Evolutionary conservation across 1,140 invertebrate species (phyloP), one percentile per base, ranked within the genome.

Genomic region (Drosophila orena): DNA sequence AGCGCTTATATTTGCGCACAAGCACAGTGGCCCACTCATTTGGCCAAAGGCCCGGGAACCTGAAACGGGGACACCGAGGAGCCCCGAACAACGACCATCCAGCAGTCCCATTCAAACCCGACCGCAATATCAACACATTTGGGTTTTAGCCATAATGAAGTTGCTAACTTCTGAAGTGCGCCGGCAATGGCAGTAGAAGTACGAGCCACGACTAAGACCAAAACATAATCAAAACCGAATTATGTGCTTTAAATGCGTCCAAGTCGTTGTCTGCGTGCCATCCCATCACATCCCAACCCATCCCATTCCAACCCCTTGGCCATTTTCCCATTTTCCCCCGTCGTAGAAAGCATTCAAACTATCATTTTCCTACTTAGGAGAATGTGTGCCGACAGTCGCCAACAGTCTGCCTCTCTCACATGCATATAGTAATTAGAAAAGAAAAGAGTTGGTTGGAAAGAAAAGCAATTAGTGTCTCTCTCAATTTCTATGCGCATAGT

Each of bases 151-250:
- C 84, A 89, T 88, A 88, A 88, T 88, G 84, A 88, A 88, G 84
- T 88, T 88, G 84, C 77, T 73, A 88, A 88, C 83, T 88, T 86
- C 70, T 75, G 61, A 79, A 86, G 75, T 85, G 69, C 62, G 73
- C 56, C 50, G 50, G 81, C 57, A 59, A 77, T 46, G 80, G 62
- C 52, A 70, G 37, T 60, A 38, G n/a, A 44, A 40, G 46, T 49
- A 15, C 46, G 55, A 71, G 66, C 56, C 50, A 47, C 38, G 58
- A 62, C 68, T 85, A 69, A 81, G 73, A 81, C 84, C 85, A 90
- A 89, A 89, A 90, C 84, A 89, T 89, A 89, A 89, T 89, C 84
- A 89, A 89, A 89, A 89, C 84, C 84, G 80, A 89, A 89, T 89
- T 89, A 89, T 90, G 85, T 89, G 73, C 84, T 89, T 89, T 89